Evolutionary conservation across 2,797 vertebrate species (phyloP), one percentile per base, ranked within the genome.

Genomic region (Morelia viridis): DNA sequence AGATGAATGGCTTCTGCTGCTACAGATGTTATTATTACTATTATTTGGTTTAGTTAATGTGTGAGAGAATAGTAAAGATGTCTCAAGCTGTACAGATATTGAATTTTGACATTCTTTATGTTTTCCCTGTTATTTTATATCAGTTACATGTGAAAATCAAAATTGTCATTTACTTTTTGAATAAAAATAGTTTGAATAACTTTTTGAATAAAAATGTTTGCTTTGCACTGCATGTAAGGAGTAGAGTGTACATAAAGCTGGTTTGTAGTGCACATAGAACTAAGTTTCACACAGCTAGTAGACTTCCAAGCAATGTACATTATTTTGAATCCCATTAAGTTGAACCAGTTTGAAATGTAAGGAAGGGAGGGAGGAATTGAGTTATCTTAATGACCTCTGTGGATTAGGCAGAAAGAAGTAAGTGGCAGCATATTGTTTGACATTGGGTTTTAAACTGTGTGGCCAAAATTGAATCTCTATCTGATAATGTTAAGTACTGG

Each of bases 391-490:
- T 57, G 60, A 76, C 35, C 26, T 28, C 28, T 13, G n/a, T 60
- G 62, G 53, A 13, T 85, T 71, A 46, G 41, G 28, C 8, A 60
- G 9, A 90, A 71, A 80, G 41, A 41, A 71, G 19, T 19, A 11
- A 26, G 41, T 92, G 15, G 58, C 22, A 41, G 50, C 3, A 22
- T 56, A 89, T 57, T 68, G 19, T 15, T 24, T 8, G 50, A 89
- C 62, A 15, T 85, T 80, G 57, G 24, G 28, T 80, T 87, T 80
- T 80, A 62, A 90, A 87, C 4, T 90, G 28, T 80, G 50, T 92
- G 53, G 11, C 83, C 71, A 83, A 90, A 90, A 1, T 84, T 93
- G 92, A 65, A 58, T 94, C 84, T 93, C 68, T 92, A 88, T 93
- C 92, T 65, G 89, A 80, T 94, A 60, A 71, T 57, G 35, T 91